phyloP scores from a whole-genome alignment of 2,113 vertebrate genomes.

The Taxidea taxus region DNA sequence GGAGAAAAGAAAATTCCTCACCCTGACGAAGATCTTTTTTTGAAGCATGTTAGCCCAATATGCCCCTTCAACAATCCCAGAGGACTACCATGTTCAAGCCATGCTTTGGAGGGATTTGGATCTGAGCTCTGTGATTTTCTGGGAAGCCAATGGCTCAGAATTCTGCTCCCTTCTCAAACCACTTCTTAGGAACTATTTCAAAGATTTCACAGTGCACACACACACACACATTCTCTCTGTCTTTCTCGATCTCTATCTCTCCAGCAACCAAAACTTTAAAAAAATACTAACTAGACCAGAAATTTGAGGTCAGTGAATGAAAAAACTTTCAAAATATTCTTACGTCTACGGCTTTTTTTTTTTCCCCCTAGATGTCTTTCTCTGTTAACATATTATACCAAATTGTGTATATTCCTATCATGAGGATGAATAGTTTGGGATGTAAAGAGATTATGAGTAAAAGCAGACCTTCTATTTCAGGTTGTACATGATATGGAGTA shows the following conservation, averaged over 20 bases:
- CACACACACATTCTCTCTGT: not conserved
- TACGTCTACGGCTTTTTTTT: not conserved
- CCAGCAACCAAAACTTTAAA: not conserved
- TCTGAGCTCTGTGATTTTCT: slow-evolving; percentile 39
- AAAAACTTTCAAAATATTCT: not conserved
- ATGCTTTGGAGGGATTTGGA: slow-evolving; percentile 6
- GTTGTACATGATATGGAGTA: not conserved
- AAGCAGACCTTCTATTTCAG: not conserved
- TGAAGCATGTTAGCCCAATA: not conserved
- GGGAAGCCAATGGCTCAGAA: not conserved
- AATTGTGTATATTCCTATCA: not conserved
- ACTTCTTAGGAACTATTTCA: slow-evolving; percentile 16
- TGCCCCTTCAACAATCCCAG: not conserved
- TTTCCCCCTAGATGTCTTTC: not conserved
- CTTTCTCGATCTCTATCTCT: not conserved
- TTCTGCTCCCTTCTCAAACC: not conserved
- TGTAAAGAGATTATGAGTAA: not conserved
- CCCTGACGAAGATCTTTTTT: not conserved
- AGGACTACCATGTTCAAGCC: not conserved
- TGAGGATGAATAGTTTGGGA: not conserved
- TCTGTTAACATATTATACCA: not conserved
- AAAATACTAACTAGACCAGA: not conserved
- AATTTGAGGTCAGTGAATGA: not conserved
- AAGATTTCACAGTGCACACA: not conserved
- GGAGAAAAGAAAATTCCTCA: not conserved